Evolutionary conservation across 2,888 invertebrate genomes (phyloP), one percentile per base, ranked within the genome.

Genomic region (Geotrupes spiniger): DNA sequence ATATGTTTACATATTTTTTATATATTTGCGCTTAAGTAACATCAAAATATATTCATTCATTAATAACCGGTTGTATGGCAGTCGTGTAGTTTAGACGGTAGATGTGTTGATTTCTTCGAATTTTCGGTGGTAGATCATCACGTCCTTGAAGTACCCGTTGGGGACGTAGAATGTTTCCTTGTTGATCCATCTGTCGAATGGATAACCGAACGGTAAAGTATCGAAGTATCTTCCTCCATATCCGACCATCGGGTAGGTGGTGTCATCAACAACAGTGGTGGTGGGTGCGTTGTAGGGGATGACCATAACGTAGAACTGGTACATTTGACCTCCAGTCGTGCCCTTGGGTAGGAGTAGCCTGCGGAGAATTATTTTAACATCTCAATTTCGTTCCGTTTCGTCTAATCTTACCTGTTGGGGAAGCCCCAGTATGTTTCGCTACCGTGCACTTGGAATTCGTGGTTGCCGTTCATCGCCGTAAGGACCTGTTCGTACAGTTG

Each of bases 331-430:
- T 50, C 80, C 80, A 29, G 54, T 27, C 33, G 70, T 79, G 65
- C 90, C 90, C 62, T 76, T 85, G 31, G 90, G 89, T 42, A 90
- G 73, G 29, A 88, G 66, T 33, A 88, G 74, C 42, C 71, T 68
- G 45, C 14, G n/a, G n/a, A n/a, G n/a, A n/a, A n/a, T n/a, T n/a
- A n/a, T n/a, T n/a, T n/a, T n/a, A n/a, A n/a, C n/a, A n/a, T n/a
- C n/a, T n/a, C n/a, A n/a, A n/a, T n/a, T n/a, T n/a, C n/a, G n/a
- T n/a, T n/a, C n/a, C n/a, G n/a, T n/a, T n/a, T n/a, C n/a, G n/a
- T 36, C n/a, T n/a, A n/a, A n/a, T n/a, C n/a, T n/a, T 36, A 74
- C 43, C 71, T 68, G 46, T 80, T 76, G 2, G 89, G 89, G 78
- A 84, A 85, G 41, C 84, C 83, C 52, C 81, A 84, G 62, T 83